Base-by-base conservation (phyloP, 2,797 vertebrate species). In the Erpetoichthys calabaricus region DNA sequence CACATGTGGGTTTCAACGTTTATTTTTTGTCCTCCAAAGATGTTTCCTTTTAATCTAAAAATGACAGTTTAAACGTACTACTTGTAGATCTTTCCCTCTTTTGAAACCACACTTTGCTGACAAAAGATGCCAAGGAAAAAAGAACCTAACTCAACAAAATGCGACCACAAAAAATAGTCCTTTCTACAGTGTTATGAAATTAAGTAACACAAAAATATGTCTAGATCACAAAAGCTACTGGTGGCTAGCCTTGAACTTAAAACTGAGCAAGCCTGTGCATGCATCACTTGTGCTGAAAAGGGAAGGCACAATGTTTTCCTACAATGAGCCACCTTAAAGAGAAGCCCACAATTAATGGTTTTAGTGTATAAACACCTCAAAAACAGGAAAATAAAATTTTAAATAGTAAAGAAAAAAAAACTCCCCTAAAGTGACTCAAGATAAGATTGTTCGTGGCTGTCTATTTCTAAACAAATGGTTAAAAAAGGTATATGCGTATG, bases 71-170 rank as follows among this genome's bases (percentile, higher is more conserved):
- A 82, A 87, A 86, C 82, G 86, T 89, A 85, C 84, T 88, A 91
- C 75, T 73, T 71, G 86, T 82, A 80, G 83, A 77, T 80, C 86
- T 81, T 88, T 85, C 81, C 80, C 86, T 89, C 82, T 72, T 91
- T 89, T 87, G 77, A 84, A 91, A 91, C 86, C 91, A 94, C 90
- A 85, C 83, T 92, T 85, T 85, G 91, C 95, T 90, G 92, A 97
- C 87, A 91, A 92, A 89, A 88, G 97, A 96, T 96, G 91, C 90
- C 92, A 91, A 85, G 90, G 90, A 73, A 65, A 57, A 87, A 89
- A 88, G 85, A 88, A 82, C 89, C 89, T 90, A 92, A 88, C 92
- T 88, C 86, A 94, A 95, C 87, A 92, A 89, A 91, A 91, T 88
- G 80, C 89, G 89, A 92, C 88, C 90, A 97, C 90, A 93, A 92